These are phyloP conservation scores for Sciurus carolinensis DNA, from an alignment of 2,797 vertebrate species.

Conservation along the genomic window DNA sequence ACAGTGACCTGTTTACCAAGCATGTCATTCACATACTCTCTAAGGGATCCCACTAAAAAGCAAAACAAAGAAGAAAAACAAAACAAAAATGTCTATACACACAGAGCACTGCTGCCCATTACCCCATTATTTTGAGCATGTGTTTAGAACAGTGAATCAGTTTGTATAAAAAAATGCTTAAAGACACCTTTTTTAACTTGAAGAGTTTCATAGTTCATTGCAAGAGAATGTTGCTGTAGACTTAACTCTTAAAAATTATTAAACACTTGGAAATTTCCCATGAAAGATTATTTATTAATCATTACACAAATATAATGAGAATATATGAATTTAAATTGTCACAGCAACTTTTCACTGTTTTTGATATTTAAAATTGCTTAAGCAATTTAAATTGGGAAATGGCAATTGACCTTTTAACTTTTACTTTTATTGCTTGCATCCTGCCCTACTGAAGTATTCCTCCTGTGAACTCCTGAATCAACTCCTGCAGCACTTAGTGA, in stretches of 20 bases:
- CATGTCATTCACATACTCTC: not conserved
- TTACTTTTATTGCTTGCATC: not conserved
- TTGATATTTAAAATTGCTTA: constrained; percentile 49
- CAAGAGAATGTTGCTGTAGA: constrained; percentile 26
- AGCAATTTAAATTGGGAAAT: constrained; percentile 40
- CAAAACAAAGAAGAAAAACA: not conserved
- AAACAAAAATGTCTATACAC: not conserved
- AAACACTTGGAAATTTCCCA: not conserved
- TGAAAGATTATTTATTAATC: constrained; percentile 19
- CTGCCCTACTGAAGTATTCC: not conserved
- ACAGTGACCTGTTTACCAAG: not conserved
- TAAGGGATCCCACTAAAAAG: not conserved
- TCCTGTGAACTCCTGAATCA: not conserved
- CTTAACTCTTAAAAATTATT: constrained; percentile 11
- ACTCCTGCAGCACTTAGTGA: not conserved
- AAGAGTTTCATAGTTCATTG: not conserved
- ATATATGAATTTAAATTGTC: constrained; percentile 23
- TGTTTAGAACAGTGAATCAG: not conserved
- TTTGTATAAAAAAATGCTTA: constrained; percentile 8
- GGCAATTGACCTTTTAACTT: constrained; percentile 43
- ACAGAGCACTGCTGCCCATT: not conserved
- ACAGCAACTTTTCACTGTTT: not conserved
- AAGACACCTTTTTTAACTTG: not conserved
- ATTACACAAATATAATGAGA: constrained; percentile 17
- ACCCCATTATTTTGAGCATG: not conserved